Evolutionary conservation across 2,888 invertebrate species (phyloP).

Genomic region (Neuroscelio doddi): DNA sequence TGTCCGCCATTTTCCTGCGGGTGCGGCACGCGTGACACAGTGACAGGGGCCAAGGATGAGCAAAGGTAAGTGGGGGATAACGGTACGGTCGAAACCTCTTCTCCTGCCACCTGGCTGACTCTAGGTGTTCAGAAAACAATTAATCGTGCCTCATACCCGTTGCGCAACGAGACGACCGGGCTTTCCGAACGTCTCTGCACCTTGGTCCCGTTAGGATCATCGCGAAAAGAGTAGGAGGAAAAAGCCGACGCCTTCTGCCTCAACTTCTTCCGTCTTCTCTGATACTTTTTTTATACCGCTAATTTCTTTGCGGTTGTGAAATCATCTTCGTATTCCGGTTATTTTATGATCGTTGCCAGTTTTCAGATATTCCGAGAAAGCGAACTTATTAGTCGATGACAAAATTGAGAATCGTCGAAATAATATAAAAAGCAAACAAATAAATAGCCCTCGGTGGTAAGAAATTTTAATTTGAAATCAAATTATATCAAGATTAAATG

Average conservation of each 20-base stretch:
- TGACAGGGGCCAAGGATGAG: conserved; percentile 42
- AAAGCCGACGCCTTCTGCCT: conserved; percentile 41
- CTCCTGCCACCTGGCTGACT: conserved; percentile 31
- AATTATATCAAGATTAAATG: no score
- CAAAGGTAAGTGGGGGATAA: conserved; percentile 42
- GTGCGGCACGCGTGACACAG: conserved; percentile 39
- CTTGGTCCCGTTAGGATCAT: conserved; percentile 49
- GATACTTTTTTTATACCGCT: conserved; percentile 13
- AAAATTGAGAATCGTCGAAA: no score
- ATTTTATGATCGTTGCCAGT: no score
- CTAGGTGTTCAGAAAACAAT: conserved; percentile 49
- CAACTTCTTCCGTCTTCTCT: conserved; percentile 22
- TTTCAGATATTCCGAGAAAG: neutral
- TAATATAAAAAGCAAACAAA: no score
- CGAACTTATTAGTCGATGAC: no score
- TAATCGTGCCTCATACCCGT: conserved; percentile 47
- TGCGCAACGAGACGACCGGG: conserved; percentile 42
- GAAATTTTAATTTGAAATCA: no score
- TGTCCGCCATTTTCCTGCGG: neutral
- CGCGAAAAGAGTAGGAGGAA: conserved; percentile 44
- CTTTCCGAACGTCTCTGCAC: conserved; percentile 40
- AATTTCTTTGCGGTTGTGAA: conserved; percentile 27
- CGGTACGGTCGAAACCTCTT: conserved; percentile 41
- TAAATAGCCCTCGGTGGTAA: no score
- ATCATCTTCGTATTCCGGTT: neutral